Conservation (phyloP, 37 sponge, comb jelly and placozoan species). For the Mnemiopsis leidyi region DNA sequence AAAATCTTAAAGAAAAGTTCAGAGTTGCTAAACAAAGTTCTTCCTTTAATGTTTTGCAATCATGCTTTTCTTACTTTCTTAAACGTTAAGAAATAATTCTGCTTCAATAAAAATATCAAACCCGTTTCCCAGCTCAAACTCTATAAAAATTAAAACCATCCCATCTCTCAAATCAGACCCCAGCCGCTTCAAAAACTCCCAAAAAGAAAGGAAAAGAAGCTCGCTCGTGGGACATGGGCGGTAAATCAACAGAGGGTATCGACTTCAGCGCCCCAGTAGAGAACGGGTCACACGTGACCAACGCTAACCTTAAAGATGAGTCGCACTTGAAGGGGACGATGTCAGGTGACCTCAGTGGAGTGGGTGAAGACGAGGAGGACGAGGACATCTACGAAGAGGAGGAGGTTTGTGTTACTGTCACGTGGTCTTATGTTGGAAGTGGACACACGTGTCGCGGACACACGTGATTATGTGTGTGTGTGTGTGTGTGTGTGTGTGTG, state of each 20-base stretch:
- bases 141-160: too few species aligned
- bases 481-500: neutral
- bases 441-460: too few species aligned
- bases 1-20: too few species aligned
- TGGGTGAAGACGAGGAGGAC: slow-evolving; percentile 62
- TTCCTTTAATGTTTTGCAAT: too few species aligned
- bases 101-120: too few species aligned
- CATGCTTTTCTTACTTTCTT: too few species aligned
- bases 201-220: slow-evolving; percentile 54
- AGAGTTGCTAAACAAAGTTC: too few species aligned
- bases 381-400: neutral
- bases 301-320: slow-evolving; percentile 6
- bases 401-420: neutral
- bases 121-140: too few species aligned
- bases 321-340: slow-evolving; percentile 17
- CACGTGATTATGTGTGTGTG: neutral
- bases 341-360: neutral
- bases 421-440: too few species aligned
- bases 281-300: neutral
- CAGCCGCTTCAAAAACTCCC: neutral
- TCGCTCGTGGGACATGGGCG: slow-evolving; percentile 23
- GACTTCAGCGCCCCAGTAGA: neutral
- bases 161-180: too few species aligned
- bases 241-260: neutral
- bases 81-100: too few species aligned